These are phyloP conservation scores for Alosa sapidissima DNA, from an alignment of 2,797 vertebrate genomes.

Conservation along the genomic window DNA sequence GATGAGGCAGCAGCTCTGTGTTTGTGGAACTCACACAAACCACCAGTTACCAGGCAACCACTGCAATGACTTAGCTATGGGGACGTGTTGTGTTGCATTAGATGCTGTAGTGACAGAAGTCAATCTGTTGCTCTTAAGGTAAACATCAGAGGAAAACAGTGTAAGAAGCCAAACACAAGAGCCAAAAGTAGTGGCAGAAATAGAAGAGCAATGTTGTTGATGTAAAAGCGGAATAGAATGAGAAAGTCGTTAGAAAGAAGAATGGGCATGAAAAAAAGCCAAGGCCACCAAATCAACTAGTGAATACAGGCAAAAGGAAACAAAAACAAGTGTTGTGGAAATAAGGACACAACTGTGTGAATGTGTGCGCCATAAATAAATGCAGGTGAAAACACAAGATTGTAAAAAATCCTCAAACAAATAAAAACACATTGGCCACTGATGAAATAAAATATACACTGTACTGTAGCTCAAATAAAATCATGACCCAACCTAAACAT, in stretches of 20 bases:
- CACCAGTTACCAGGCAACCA: slow-evolving; percentile 62
- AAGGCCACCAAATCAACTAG: neutral
- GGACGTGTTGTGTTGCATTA: neutral
- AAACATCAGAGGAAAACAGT: neutral
- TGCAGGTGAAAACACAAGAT: neutral
- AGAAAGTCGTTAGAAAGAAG: neutral
- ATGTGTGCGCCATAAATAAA: neutral
- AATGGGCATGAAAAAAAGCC: neutral
- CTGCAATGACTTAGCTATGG: slow-evolving; percentile 14
- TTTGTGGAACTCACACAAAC: slow-evolving; percentile 43
- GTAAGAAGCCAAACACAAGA: neutral
- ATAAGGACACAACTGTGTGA: slow-evolving; percentile 44
- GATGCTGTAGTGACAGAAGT: neutral
- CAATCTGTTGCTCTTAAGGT: neutral
- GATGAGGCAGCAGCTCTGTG: slow-evolving; percentile 12
- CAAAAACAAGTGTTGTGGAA: slow-evolving; percentile 51
- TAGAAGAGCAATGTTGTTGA: neutral
- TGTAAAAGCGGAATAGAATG: neutral
- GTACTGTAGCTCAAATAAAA: neutral
- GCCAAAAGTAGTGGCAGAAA: neutral
- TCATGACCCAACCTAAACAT: slow-evolving; percentile 26
- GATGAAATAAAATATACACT: neutral
- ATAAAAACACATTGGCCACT: neutral
- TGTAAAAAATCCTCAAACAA: slow-evolving; percentile 8
- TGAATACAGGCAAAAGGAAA: slow-evolving; percentile 43